Evolutionary conservation across 2,797 vertebrate species (phyloP), one percentile per base, ranked within the genome.

Genomic region (Lepilemur septentrionalis): DNA sequence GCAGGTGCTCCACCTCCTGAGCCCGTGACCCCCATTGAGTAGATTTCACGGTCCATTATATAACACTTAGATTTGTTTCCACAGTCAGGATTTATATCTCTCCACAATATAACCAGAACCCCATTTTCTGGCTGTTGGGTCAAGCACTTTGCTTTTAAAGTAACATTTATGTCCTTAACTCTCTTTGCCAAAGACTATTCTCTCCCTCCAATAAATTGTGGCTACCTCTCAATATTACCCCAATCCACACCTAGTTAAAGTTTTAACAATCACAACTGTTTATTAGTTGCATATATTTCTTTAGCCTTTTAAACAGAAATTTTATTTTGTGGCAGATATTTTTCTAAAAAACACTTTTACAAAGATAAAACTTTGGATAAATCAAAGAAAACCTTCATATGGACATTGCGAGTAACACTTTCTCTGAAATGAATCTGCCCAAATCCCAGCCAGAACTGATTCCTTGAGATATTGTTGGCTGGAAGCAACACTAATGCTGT

Each of bases 1-100:
- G 61, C 69, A 90, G 57, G 50, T 59, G 96, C 87, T 82, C 80
- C 46, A 10, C n/a, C 30, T 89, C 79, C 84, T 55, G 83, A 79
- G 67, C 48, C 84, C 61, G 43, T 35, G 80, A 84, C 75, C 79
- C 63, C 14, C 43, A 28, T 0, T 82, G 88, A 89, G 59, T 52
- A 28, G 52, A 96, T 95, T 94, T 97, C 96, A 90, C 28, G 94
- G 83, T 17, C 30, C 61, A 50, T 96, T 95, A 84, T 96, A 59
- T 38, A 92, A 70, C 61, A 81, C 52, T 93, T 81, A 65, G 48
- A n/a, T 65, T 80, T 93, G 79, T 89, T 89, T 91, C 79, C 82
- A 80, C 17, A 86, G 65, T 78, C 43, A 41, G 86, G 91, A 79
- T 97, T 97, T 93, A 93, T 93, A 92, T 94, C 78, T 83, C 79